Base-by-base conservation (phyloP, 2,797 vertebrate species). In the Macroramphosus scolopax region DNA sequence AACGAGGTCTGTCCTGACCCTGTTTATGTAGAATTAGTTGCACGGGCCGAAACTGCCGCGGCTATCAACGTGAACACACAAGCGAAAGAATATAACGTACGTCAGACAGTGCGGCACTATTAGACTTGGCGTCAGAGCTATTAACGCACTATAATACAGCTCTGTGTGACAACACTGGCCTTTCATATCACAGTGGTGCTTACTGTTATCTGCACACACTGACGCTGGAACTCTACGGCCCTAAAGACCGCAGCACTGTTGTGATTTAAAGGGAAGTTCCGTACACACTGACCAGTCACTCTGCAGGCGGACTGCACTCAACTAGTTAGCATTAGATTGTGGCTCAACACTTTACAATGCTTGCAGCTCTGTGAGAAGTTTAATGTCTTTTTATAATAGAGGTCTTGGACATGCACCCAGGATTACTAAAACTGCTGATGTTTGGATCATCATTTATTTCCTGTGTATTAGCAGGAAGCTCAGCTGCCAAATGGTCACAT, bases 171-270 rank as follows among this genome's bases (percentile, higher is more conserved):
- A 33, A 51, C 53, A 17, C 34, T 14, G 49, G 48, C 37, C 51
- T 45, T 55, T 65, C 51, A 70, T 16, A 63, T n/a, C n/a, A n/a
- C n/a, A n/a, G 56, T n/a, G 51, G 40, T 14, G 7, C 16, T 32
- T 3, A 34, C 63, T 72, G 61, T 73, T 64, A 64, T 68, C 63
- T 61, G 53, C 17, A 20, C 31, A 55, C 54, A 15, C 35, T 30
- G 36, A 14, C 8, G 6, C 50, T 16, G 39, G 38, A 65, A 26
- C 53, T 26, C 4, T 24, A 25, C 47, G 38, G 48, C 11, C 1
- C 31, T 14, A 7, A 17, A 52, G 26, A 35, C 29, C 3, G 35
- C 13, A 51, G 44, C 13, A 9, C 32, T 14, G 38, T 26, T 30
- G 22, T 57, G 47, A 60, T 28, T 52, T 48, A 38, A 1, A 17